Evolutionary conservation across 2,888 invertebrate species (phyloP).

Genomic region (Zhuqinia jingwanae): DNA sequence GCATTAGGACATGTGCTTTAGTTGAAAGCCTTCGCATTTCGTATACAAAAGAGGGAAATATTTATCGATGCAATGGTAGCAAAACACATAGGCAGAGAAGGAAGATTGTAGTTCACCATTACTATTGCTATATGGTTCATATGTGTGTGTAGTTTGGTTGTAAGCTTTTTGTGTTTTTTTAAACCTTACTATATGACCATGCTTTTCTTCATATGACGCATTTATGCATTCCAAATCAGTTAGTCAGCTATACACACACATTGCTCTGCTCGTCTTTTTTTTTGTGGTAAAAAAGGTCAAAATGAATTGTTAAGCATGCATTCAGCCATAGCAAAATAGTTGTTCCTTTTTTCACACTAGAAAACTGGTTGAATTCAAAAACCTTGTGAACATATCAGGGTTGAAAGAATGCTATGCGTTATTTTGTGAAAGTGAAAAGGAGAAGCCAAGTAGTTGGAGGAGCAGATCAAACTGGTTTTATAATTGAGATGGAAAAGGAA

Average conservation of each 20-base stretch:
- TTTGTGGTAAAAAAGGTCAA: background rate
- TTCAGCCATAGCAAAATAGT: background rate
- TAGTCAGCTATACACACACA: background rate
- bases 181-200: too few relatives aligned
- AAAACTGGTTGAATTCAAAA: background rate
- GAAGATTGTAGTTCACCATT: background rate
- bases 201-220: background rate
- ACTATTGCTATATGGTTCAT: background rate
- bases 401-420: background rate
- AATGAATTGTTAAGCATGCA: conserved; percentile 19
- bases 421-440: background rate
- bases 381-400: background rate
- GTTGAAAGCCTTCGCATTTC: conserved; percentile 20
- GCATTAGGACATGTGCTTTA: conserved; percentile 43
- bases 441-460: background rate
- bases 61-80: background rate
- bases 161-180: background rate
- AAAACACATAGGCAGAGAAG: background rate
- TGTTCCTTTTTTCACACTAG: background rate
- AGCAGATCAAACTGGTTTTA: background rate
- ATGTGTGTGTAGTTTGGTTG: background rate
- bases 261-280: background rate
- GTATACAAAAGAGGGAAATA: background rate
- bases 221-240: background rate
- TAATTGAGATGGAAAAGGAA: conserved; percentile 12